A percentile compares a stretch with the other conserved stretches of the same genome.
phyloP scores from a whole-genome alignment of 2,113 vertebrate genomes.

The Beaufortia kweichowensis region DNA sequence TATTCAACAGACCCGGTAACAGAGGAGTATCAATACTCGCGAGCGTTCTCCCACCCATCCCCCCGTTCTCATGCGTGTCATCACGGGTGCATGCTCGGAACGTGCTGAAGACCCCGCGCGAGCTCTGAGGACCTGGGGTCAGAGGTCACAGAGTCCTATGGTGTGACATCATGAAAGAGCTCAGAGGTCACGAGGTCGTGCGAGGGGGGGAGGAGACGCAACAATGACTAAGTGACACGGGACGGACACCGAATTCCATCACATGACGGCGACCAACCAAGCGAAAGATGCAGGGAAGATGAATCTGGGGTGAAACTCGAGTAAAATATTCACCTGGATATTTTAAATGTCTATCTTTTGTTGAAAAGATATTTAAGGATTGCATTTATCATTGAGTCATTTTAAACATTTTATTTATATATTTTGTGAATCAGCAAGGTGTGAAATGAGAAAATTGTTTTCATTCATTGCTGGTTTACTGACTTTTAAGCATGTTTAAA shows the following conservation, averaged over 20 bases:
- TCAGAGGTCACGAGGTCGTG: conserved; percentile 61
- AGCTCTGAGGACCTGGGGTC: conserved; percentile 56
- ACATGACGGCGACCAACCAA: conserved; percentile 36
- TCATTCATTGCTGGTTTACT: too few species aligned
- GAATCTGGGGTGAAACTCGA: neutral
- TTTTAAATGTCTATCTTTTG: too few species aligned
- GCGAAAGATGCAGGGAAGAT: conserved; percentile 53
- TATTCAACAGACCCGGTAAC: conserved; percentile 51
- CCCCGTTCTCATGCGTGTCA: neutral
- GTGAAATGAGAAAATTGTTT: too few species aligned
- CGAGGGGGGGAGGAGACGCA: conserved; percentile 51
- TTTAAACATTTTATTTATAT: too few species aligned
- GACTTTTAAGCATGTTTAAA: too few species aligned
- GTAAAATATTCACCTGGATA: too few species aligned
- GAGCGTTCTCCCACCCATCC: conserved; percentile 45
- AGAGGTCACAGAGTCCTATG: conserved; percentile 58
- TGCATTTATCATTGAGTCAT: too few species aligned
- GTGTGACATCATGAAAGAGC: conserved; percentile 60
- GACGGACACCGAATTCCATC: conserved; percentile 56
- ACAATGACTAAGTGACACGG: conserved; percentile 52
- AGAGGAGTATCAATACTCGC: conserved; percentile 50
- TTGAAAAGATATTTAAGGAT: too few species aligned
- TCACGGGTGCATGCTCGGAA: conserved; percentile 42
- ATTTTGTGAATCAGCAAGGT: too few species aligned
- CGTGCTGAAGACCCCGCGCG: conserved; percentile 37